Conservation (phyloP, 2,113 vertebrate species). For the Struthidea cinerea region DNA sequence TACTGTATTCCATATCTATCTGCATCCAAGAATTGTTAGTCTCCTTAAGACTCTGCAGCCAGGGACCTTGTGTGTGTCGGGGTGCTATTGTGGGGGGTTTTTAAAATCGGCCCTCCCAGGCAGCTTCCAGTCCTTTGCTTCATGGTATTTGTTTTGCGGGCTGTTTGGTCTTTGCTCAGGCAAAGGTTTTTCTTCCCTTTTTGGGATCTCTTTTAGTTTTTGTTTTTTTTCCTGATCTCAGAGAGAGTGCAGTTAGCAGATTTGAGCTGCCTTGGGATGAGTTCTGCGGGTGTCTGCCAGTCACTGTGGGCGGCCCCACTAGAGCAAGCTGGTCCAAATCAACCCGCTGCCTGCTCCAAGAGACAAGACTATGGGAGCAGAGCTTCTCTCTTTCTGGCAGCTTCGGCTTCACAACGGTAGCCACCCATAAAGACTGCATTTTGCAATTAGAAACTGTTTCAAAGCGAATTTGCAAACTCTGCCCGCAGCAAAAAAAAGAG, state of each 20-base stretch:
- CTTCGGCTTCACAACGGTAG: background rate
- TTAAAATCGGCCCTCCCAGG: background rate
- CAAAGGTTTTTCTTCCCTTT: background rate
- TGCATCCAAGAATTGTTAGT: background rate
- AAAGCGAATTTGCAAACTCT: background rate
- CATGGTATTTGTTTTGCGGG: rapidly evolving
- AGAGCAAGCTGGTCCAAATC: background rate
- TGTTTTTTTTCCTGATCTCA: rapidly evolving
- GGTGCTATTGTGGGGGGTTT: background rate
- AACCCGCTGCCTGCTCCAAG: rapidly evolving
- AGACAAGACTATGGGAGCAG: background rate
- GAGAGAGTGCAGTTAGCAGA: background rate
- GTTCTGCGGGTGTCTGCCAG: rapidly evolving
- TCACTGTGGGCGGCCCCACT: rapidly evolving
- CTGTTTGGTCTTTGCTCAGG: background rate
- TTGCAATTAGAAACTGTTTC: background rate
- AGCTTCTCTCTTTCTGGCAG: background rate
- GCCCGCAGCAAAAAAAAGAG: background rate
- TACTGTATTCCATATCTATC: background rate
- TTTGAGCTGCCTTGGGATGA: background rate
- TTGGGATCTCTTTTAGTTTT: background rate
- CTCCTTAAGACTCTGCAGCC: background rate
- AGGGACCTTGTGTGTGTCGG: too few relatives aligned
- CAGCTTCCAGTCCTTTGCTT: rapidly evolving
- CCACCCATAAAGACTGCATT: background rate